Percentiles rank a stretch among this genome's conserved stretches.
phyloP scores from a whole-genome alignment of 2,113 vertebrate species.

The Coryphaenoides rupestris region DNA sequence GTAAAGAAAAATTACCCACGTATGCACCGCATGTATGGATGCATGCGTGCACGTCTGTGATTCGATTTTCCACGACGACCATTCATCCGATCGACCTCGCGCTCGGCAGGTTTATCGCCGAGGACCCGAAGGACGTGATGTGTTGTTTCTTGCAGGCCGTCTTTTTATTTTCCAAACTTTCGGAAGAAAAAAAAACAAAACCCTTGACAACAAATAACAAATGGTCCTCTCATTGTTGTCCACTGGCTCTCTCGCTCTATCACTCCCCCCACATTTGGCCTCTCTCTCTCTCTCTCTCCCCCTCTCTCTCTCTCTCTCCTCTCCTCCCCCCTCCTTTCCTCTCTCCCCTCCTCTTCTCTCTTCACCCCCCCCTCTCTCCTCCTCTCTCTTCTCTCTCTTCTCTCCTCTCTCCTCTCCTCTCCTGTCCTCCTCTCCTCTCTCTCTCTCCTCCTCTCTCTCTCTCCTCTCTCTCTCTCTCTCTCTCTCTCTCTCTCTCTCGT shows the following conservation, averaged over 20 bases:
- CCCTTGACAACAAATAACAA: no score
- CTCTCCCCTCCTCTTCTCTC: background rate
- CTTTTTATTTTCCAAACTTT: background rate
- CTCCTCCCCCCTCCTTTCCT: background rate
- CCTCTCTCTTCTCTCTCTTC: background rate
- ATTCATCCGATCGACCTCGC: no score
- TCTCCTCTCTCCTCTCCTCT: background rate
- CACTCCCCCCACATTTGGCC: no score
- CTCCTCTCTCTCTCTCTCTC: background rate
- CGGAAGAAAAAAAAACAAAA: constrained; percentile 2
- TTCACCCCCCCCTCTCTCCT: background rate
- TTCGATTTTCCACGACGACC: no score
- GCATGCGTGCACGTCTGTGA: background rate
- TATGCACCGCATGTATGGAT: constrained; percentile 4
- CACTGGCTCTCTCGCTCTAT: no score
- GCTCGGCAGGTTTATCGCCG: no score
- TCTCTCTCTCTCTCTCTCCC: background rate
- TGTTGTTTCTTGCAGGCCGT: no score
- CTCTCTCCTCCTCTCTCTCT: background rate
- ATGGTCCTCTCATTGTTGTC: no score
- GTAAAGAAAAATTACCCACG: background rate
- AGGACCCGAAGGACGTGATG: no score
- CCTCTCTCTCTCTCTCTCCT: background rate
- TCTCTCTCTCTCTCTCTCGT: no score
- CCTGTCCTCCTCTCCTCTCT: background rate